A percentile compares a stretch with the other conserved stretches of the same genome.
Evolutionary conservation across 2,797 vertebrate species (phyloP).

Genomic region (Lutra lutra): DNA sequence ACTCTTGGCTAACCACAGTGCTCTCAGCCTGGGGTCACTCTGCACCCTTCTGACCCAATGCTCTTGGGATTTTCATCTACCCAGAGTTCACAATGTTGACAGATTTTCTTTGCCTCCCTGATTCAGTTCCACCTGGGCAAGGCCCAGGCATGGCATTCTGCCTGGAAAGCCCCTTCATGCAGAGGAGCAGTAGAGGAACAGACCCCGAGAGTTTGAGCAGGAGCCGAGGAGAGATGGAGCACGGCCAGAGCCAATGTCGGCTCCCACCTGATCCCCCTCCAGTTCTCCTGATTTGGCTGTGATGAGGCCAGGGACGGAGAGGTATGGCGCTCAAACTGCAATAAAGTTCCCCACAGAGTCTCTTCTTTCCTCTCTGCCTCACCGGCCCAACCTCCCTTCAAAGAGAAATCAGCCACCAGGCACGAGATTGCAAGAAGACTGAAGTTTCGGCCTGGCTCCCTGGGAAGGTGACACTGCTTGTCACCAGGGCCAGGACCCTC

Average conservation of each 20-base stretch:
- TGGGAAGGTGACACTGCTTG: background rate
- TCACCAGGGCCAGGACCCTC: background rate
- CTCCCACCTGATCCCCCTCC: background rate
- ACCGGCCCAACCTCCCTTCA: background rate
- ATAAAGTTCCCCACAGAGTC: background rate
- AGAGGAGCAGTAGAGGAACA: background rate
- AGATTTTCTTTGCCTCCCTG: background rate
- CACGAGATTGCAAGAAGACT: background rate
- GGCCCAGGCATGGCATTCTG: background rate
- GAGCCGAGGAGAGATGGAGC: background rate
- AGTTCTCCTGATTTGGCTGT: background rate
- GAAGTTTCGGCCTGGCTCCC: background rate
- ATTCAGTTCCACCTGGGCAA: background rate
- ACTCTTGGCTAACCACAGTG: background rate
- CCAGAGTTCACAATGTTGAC: background rate
- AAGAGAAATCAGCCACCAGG: background rate
- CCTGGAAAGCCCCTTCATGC: background rate
- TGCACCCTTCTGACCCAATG: background rate
- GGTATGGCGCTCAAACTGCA: background rate
- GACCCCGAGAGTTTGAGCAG: background rate
- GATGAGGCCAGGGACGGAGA: background rate
- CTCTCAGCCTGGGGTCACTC: background rate
- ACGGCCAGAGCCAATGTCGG: background rate
- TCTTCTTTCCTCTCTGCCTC: background rate
- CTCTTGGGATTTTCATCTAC: background rate